Evolutionary conservation across 2,888 invertebrate genomes (phyloP), one percentile per base, ranked within the genome.

Genomic region (Acrobasis repandana): DNA sequence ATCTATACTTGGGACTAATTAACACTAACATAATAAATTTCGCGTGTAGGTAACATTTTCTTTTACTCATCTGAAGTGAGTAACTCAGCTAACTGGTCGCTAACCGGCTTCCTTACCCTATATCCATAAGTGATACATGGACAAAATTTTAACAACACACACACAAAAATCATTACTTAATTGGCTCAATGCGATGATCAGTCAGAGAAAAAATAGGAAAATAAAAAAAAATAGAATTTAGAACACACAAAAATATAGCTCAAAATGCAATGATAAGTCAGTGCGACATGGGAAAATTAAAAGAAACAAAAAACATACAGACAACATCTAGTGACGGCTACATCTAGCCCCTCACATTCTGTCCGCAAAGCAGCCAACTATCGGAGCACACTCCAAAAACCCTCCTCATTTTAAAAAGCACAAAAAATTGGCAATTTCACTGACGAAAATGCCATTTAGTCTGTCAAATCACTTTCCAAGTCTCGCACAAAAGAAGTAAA

Each of bases 301-400:
- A 74, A 67, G 67, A 74, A 72, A 83, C 73, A 76, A 66, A 82
- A 76, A 82, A 91, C 91, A 89, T 90, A 92, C 92, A 90, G 85
- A 90, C 91, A 92, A 92, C 90, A 91, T 86, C 86, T 86, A 90
- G 81, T 72, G 79, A 80, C 79, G 78, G 82, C 83, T 77, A 86
- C 78, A 68, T 73, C 73, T 82, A 81, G 76, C 85, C 65, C 76
- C 92, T 91, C 89, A 93, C 93, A 92, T 92, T 92, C 83, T 93
- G 92, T 72, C 93, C 90, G 73, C 93, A 93, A 66, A 90, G 88
- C 65, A 88, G 78, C 88, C 91, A 90, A 69, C 93, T 88, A 68
- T 93, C 93, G 6, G 93, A 86, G 76, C 93, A 93, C 6, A 93
- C 93, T 52, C 93, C 93, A 58, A 93, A 91, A 34, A 93, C 93